Evolutionary conservation across 2,797 vertebrate species (phyloP), one percentile per base, ranked within the genome.

Genomic region (Muscicapa comitata): DNA sequence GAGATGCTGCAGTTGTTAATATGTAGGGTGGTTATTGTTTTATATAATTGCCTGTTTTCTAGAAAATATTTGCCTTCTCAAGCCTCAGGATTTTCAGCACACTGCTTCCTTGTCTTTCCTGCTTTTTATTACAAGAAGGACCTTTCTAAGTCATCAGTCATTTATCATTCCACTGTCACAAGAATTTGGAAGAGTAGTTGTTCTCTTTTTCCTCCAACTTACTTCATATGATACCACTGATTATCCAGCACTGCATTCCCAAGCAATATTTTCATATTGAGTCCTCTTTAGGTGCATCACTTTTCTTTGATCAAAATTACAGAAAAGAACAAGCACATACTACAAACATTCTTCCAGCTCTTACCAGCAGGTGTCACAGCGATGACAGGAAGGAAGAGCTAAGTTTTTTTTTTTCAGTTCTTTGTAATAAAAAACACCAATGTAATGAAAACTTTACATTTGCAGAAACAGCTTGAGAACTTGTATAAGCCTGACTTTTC

Each of bases 301-400:
- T 62, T 75, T 50, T 38, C 35, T 78, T 50, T 35, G 54, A 80
- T 45, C 8, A 47, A 84, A 66, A 15, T 51, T 61, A 58, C 35
- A 73, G 47, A n/a, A 43, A 50, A 68, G 18, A 57, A 48, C 33
- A 45, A 42, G 31, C 8, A n/a, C 14, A 38, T 42, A 12, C 29
- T 31, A 23, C 50, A 43, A 31, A 50, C 7, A 13, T 29, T 81
- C 63, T 93, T 76, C 76, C 68, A 70, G 53, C 37, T 70, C 31
- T 67, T 86, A 51, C 88, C 95, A 92, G 91, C 88, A 95, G 88
- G 61, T 94, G 93, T 88, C 91, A 86, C 57, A 91, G 33, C 38
- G 47, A 26, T 17, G 76, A 77, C 86, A 90, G 47, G 10, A 33
- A 81, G 79, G 47, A 73, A 82, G 7, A 58, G 23, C 3, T 0